Percentiles rank a stretch among this genome's conserved stretches.
These are phyloP conservation scores for Laticauda laticaudata DNA, from an alignment of 2,113 vertebrate genomes.

Conservation along the genomic window DNA sequence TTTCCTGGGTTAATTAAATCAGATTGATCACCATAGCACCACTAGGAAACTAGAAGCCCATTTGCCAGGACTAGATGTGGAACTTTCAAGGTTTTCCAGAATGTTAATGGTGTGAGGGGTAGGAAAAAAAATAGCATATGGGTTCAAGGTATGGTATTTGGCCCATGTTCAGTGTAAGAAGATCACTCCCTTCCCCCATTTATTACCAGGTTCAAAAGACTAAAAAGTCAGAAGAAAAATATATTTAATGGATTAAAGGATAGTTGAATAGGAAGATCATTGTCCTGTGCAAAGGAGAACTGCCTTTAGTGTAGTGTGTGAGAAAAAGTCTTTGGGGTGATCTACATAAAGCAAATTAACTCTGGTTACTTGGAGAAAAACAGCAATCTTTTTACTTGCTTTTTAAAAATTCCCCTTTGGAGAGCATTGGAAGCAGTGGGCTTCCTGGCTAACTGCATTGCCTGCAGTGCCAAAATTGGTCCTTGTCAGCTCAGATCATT, in stretches of 20 bases:
- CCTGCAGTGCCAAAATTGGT: not conserved
- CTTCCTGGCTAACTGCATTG: not conserved
- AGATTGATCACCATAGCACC: not conserved
- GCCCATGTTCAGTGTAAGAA: not conserved
- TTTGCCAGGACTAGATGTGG: not conserved
- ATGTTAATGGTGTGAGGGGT: not conserved
- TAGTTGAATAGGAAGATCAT: not conserved
- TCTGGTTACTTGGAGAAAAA: not conserved
- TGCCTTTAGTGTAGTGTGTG: not conserved
- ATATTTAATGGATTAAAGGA: not conserved
- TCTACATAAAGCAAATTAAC: not conserved
- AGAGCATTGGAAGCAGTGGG: not conserved
- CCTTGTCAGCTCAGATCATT: not conserved
- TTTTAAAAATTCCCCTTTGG: not conserved
- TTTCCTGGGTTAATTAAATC: not conserved
- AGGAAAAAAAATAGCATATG: not conserved
- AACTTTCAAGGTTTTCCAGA: not conserved
- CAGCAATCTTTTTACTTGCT: not conserved
- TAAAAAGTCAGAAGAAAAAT: not conserved
- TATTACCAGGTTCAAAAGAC: not conserved
- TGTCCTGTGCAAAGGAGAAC: not conserved
- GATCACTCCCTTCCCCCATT: not conserved
- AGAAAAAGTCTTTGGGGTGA: not conserved
- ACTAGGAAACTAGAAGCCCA: not conserved
- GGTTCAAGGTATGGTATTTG: not conserved